Percentiles rank a stretch among this genome's conserved stretches.
Conservation (phyloP, 2,797 vertebrate species). For the Gallinago solitaria region DNA sequence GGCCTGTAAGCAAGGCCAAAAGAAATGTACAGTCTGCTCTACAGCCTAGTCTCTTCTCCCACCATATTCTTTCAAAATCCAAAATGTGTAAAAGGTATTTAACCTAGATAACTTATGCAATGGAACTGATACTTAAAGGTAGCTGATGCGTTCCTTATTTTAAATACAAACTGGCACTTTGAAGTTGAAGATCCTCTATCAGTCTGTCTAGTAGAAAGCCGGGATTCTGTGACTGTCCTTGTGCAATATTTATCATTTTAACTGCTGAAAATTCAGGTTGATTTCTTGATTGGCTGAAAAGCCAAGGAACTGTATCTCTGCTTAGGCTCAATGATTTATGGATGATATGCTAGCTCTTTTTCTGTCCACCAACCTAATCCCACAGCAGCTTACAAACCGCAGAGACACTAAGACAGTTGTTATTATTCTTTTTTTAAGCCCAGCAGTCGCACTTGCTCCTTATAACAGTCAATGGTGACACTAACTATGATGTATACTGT, state of each 20-base stretch:
- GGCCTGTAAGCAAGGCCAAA: neutral
- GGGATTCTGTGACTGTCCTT: neutral
- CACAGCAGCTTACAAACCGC: conserved; percentile 3
- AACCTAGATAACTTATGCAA: neutral
- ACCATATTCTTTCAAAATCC: neutral
- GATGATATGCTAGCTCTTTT: neutral
- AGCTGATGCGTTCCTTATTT: neutral
- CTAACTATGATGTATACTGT: conserved; percentile 62
- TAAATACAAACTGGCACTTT: neutral
- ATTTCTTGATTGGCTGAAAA: neutral
- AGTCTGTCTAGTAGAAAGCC: neutral
- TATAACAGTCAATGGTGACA: conserved; percentile 37
- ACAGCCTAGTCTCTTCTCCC: neutral
- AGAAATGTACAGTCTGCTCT: neutral
- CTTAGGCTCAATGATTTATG: conserved; percentile 23
- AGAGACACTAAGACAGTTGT: conserved; percentile 30
- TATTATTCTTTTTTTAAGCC: conserved; percentile 41
- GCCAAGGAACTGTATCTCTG: neutral
- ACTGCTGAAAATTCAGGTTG: neutral
- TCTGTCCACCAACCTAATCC: neutral
- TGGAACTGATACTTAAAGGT: neutral
- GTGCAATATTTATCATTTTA: neutral
- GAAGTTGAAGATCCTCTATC: neutral
- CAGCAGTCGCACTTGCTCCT: conserved; percentile 45
- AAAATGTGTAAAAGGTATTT: neutral